Percentiles rank a stretch among this genome's conserved stretches.
Evolutionary conservation across 2,797 vertebrate genomes (phyloP).

Genomic region (Furcifer pardalis): DNA sequence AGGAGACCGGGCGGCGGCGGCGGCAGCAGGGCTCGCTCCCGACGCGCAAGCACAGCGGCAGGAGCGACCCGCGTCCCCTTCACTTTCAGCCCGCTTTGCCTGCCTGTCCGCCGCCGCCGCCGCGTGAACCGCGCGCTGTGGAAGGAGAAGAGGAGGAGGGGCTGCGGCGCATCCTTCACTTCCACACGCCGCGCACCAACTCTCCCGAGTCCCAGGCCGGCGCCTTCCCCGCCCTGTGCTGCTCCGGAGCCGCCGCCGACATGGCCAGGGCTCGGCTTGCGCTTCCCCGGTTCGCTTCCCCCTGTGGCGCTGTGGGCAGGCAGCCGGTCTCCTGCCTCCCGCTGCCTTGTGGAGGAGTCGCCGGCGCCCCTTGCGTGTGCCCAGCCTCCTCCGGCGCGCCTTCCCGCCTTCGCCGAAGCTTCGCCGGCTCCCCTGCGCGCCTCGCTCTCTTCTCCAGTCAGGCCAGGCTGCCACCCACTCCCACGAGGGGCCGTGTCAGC

Average conservation of each 20-base stretch:
- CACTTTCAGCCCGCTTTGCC: constrained; percentile 44
- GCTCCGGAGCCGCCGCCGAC: neutral
- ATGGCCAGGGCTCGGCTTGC: too few species aligned
- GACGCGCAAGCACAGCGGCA: constrained; percentile 58
- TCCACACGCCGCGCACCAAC: constrained; percentile 4
- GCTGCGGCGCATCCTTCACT: neutral
- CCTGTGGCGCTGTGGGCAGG: constrained; percentile 7
- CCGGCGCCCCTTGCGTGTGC: constrained; percentile 60
- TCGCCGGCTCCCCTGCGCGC: constrained; percentile 16
- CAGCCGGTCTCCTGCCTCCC: constrained; percentile 11
- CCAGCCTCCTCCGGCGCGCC: constrained; percentile 28
- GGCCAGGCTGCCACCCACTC: neutral
- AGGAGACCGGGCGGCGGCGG: neutral
- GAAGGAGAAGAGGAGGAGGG: constrained; percentile 15
- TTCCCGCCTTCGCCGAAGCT: constrained; percentile 55
- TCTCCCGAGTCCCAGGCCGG: constrained; percentile 22
- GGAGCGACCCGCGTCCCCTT: constrained; percentile 43
- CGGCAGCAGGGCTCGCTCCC: constrained; percentile 59
- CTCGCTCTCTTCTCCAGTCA: neutral
- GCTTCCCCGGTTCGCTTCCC: constrained; percentile 28
- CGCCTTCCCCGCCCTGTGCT: neutral
- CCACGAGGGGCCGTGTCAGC: neutral
- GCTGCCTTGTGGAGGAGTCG: constrained; percentile 52
- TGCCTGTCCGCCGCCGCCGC: constrained; percentile 32
- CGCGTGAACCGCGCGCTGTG: neutral